phyloP scores from a whole-genome alignment of 2,113 vertebrate genomes.

The Leptosomus discolor region DNA sequence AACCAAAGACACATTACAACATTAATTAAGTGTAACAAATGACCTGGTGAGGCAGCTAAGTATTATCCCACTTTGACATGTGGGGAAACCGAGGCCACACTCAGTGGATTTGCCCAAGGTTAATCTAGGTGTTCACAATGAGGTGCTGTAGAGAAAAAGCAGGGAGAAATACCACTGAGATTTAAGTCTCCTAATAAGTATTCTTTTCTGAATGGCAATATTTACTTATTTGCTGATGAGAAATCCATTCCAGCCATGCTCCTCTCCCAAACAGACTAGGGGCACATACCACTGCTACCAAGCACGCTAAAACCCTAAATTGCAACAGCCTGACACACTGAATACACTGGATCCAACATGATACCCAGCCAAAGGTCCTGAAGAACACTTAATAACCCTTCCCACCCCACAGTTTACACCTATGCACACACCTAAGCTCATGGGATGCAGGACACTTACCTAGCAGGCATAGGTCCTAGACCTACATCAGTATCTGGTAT shows the following conservation, averaged over 20 bases:
- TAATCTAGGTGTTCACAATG: neutral
- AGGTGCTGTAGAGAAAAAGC: neutral
- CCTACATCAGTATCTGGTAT: neutral
- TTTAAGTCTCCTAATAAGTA: neutral
- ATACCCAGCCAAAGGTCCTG: neutral
- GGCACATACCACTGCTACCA: neutral
- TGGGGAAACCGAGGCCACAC: neutral
- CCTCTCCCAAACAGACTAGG: neutral
- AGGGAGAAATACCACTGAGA: neutral
- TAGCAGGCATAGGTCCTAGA: neutral
- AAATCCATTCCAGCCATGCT: neutral
- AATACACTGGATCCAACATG: neutral
- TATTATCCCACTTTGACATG: neutral
- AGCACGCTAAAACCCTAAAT: neutral
- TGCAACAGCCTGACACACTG: neutral
- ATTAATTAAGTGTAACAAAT: slow-evolving; percentile 42
- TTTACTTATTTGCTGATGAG: neutral
- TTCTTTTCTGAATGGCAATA: neutral
- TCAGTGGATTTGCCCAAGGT: neutral
- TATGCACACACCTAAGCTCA: accelerated
- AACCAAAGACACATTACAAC: slow-evolving; percentile 33
- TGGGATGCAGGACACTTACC: neutral
- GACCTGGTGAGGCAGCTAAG: neutral
- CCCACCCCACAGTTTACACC: neutral
- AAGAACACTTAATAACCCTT: neutral